These are phyloP conservation scores for Epistrophella euchroma DNA, from an alignment of 2,888 invertebrate species.

Conservation along the genomic window DNA sequence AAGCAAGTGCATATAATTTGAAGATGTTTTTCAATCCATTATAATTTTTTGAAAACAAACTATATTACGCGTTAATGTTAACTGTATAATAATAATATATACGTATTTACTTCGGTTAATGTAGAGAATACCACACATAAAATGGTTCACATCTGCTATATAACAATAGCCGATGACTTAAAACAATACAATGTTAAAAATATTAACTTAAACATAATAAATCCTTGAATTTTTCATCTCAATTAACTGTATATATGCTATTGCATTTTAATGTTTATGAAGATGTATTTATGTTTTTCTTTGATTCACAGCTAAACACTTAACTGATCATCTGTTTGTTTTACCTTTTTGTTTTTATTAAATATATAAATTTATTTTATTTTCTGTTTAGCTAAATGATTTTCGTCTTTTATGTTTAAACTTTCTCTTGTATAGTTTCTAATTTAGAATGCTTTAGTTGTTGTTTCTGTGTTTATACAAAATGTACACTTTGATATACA, in stretches of 20 bases:
- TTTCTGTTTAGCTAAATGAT: slow-evolving; percentile 37
- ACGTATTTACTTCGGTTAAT: slow-evolving; percentile 53
- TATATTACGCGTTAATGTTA: slow-evolving; percentile 26
- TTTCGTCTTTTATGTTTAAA: slow-evolving; percentile 26
- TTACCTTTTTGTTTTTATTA: slow-evolving; percentile 20
- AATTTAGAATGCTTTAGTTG: slow-evolving; percentile 70
- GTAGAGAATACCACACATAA: slow-evolving; percentile 54
- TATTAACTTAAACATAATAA: slow-evolving; percentile 51
- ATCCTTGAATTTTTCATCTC: slow-evolving; percentile 42
- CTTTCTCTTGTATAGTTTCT: slow-evolving; percentile 60
- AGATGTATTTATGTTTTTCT: slow-evolving; percentile 11
- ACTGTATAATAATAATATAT: slow-evolving; percentile 41
- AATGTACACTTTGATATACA: slow-evolving; percentile 75
- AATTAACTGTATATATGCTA: not conserved
- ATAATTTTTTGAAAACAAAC: slow-evolving; percentile 23
- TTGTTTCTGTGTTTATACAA: slow-evolving; percentile 65
- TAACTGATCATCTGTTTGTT: slow-evolving; percentile 25
- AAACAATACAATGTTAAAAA: slow-evolving; percentile 33
- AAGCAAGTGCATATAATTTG: slow-evolving; percentile 43
- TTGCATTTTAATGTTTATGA: slow-evolving; percentile 25
- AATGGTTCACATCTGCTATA: slow-evolving; percentile 38
- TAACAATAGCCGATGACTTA: slow-evolving; percentile 27
- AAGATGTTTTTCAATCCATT: slow-evolving; percentile 10
- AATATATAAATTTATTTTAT: slow-evolving; percentile 39
- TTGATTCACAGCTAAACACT: slow-evolving; percentile 38